Conservation (phyloP, 1,140 invertebrate genomes). For the Heliconius himera region DNA sequence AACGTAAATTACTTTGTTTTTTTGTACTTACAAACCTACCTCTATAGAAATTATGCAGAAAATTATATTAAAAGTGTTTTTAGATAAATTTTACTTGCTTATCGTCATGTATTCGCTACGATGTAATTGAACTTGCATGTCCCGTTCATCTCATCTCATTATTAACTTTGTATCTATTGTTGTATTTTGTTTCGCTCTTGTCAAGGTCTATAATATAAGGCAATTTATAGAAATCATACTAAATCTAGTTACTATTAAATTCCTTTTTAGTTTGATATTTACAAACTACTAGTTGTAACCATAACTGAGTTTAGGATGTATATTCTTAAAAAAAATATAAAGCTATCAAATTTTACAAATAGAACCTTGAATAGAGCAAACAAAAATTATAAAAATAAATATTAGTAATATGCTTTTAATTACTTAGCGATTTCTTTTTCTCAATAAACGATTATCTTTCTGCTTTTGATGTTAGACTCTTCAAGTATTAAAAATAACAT, state of each 20-base stretch:
- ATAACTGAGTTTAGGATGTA: not conserved
- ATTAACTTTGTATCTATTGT: not conserved
- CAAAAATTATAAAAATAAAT: not conserved
- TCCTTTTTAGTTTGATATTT: too few relatives aligned
- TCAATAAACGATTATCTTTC: not conserved
- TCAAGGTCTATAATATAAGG: not conserved
- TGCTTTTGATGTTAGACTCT: not conserved
- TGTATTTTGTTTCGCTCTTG: not conserved
- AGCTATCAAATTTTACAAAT: too few relatives aligned
- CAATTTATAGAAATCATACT: not conserved
- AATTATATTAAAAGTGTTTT: too few relatives aligned
- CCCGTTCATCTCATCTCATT: constrained; percentile 18
- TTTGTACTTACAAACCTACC: too few relatives aligned
- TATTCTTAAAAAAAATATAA: too few relatives aligned
- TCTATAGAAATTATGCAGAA: too few relatives aligned
- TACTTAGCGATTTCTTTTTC: too few relatives aligned
- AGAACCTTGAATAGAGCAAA: not conserved
- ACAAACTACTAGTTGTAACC: not conserved
- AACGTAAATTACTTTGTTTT: too few relatives aligned
- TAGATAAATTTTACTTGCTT: not conserved
- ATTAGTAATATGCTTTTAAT: too few relatives aligned
- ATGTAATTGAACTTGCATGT: constrained; percentile 1
- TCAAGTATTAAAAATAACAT: not conserved
- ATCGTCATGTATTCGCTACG: not conserved
- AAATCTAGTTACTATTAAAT: too few relatives aligned